These are phyloP conservation scores for Elysia crispata DNA, from an alignment of 2,888 invertebrate genomes.

Conservation along the genomic window DNA sequence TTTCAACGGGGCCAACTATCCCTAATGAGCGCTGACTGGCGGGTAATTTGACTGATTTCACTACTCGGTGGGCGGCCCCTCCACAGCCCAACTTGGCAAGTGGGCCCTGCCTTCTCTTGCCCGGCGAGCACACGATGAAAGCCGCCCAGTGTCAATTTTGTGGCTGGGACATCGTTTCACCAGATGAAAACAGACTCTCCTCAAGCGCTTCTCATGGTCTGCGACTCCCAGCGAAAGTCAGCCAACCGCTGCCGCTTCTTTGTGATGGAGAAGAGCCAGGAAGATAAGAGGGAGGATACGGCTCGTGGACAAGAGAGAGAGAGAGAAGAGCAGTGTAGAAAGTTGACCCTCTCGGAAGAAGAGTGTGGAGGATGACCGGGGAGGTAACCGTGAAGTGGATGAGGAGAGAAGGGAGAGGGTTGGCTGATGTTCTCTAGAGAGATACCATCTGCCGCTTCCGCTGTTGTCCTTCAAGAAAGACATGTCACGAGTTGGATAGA, in stretches of 20 bases:
- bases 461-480: not conserved
- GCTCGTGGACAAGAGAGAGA: slow-evolving; percentile 6
- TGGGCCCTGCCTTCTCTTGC: slow-evolving; percentile 12
- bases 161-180: slow-evolving; percentile 25
- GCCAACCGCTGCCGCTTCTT: not conserved
- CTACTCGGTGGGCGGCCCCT: slow-evolving; percentile 16
- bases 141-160: not conserved
- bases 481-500: no score
- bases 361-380: not conserved
- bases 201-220: no score
- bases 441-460: slow-evolving; percentile 40
- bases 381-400: no score
- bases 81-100: not conserved
- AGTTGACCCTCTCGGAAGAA: not conserved
- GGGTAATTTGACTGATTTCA: slow-evolving; percentile 51
- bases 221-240: no score
- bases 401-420: not conserved
- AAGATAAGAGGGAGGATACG: not conserved
- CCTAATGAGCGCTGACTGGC: slow-evolving; percentile 51
- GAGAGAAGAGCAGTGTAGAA: not conserved
- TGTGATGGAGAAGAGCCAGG: not conserved
- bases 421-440: slow-evolving; percentile 23
- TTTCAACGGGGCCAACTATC: slow-evolving; percentile 50
- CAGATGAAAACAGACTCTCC: slow-evolving; percentile 24
- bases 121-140: slow-evolving; percentile 37